Evolutionary conservation across 2,113 vertebrate genomes (phyloP).

Genomic region (Syrmaticus mikado): DNA sequence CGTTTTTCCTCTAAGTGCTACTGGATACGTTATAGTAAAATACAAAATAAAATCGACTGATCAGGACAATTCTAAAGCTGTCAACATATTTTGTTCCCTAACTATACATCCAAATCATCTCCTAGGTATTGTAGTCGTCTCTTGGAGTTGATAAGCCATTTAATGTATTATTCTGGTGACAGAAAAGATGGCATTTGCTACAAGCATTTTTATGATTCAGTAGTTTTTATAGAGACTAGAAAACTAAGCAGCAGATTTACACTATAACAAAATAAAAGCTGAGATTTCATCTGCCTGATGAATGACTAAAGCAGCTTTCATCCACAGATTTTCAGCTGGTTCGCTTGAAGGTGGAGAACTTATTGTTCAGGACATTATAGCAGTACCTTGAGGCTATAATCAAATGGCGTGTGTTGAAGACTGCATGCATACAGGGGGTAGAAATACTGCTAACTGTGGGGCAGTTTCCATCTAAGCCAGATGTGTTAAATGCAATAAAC

Average conservation of each 20-base stretch:
- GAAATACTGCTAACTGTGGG: neutral
- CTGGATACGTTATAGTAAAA: neutral
- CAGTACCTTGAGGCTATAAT: neutral
- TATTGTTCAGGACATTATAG: neutral
- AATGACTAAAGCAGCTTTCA: conserved; percentile 56
- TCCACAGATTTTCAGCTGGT: conserved; percentile 33
- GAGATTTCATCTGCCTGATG: conserved; percentile 64
- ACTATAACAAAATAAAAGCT: conserved; percentile 64
- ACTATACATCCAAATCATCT: conserved; percentile 30
- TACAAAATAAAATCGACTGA: conserved; percentile 4
- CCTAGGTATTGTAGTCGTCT: conserved; percentile 14
- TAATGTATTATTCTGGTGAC: conserved; percentile 54
- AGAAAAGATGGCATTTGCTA: conserved; percentile 60
- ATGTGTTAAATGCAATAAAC: neutral
- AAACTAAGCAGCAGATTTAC: conserved; percentile 64
- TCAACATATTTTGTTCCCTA: conserved; percentile 47
- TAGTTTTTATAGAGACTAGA: conserved; percentile 45
- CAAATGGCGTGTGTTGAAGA: neutral
- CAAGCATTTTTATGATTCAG: conserved; percentile 59
- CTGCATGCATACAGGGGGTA: neutral
- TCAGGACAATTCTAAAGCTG: conserved; percentile 27
- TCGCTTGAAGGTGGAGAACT: conserved; percentile 52
- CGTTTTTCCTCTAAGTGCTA: neutral
- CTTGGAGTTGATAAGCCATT: conserved; percentile 59
- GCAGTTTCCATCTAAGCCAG: neutral